These are phyloP conservation scores for Rhingia campestris DNA, from an alignment of 2,888 invertebrate species.

Conservation along the genomic window DNA sequence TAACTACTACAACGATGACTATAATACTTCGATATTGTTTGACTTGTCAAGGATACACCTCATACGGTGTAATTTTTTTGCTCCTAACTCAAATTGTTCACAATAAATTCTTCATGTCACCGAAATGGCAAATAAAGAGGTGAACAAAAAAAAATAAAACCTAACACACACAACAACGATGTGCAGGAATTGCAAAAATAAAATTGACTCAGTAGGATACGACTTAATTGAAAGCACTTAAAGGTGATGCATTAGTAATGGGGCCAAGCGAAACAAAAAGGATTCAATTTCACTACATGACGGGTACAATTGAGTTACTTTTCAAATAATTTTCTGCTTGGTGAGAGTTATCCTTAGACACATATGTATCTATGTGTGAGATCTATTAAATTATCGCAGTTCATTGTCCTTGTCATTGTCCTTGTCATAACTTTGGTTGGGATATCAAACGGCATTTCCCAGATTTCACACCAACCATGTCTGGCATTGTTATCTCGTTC, in stretches of 20 bases:
- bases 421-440: background rate
- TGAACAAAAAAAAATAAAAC: background rate
- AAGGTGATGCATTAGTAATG: constrained; percentile 42
- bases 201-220: constrained; percentile 1
- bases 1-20: constrained; percentile 10
- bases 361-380: too few relatives aligned
- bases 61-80: background rate
- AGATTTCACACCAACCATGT: background rate
- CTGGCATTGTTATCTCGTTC: constrained; percentile 3
- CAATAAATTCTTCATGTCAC: constrained; percentile 18
- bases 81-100: background rate
- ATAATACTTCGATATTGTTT: constrained; percentile 9
- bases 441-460: background rate
- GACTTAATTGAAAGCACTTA: constrained; percentile 39
- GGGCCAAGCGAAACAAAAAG: background rate
- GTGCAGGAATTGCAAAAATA: background rate
- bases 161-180: background rate
- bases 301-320: background rate
- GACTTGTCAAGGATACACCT: background rate
- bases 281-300: background rate
- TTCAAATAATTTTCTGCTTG: background rate
- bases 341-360: too few relatives aligned
- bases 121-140: background rate
- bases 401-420: too few relatives aligned
- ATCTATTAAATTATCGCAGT: too few relatives aligned